Percentiles rank a stretch among this genome's conserved stretches.
phyloP scores from a whole-genome alignment of 2,888 invertebrate species.

The Notocelia uddmanniana region DNA sequence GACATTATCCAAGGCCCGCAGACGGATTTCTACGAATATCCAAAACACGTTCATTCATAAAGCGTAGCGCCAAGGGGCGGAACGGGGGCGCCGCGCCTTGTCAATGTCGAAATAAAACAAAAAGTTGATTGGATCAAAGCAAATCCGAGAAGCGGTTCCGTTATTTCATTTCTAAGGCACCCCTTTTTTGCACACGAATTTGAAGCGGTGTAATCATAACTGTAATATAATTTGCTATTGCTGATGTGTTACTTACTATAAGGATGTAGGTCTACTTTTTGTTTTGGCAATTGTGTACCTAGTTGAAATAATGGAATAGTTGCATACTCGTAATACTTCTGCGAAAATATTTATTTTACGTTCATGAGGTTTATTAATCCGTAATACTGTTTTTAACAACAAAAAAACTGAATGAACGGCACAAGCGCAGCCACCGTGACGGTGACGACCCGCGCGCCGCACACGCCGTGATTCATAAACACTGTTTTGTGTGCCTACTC shows the following conservation, averaged over 20 bases:
- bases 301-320: too few species aligned
- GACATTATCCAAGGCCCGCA: constrained; percentile 45
- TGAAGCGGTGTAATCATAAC: constrained; percentile 30
- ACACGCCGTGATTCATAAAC: constrained; percentile 20
- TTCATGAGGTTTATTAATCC: too few species aligned
- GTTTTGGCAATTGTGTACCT: not conserved
- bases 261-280: not conserved
- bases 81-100: constrained; percentile 58
- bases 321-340: too few species aligned
- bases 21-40: constrained; percentile 66
- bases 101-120: constrained; percentile 65
- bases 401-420: constrained; percentile 23
- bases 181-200: constrained; percentile 18
- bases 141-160: constrained; percentile 34
- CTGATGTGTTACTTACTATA: constrained; percentile 22
- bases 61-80: constrained; percentile 65
- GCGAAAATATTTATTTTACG: too few species aligned
- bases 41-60: constrained; percentile 73
- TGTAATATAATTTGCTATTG: constrained; percentile 24
- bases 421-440: constrained; percentile 35
- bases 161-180: constrained; percentile 29
- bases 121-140: constrained; percentile 49
- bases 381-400: not conserved
- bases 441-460: constrained; percentile 27
- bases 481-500: constrained; percentile 27